phyloP scores from a whole-genome alignment of 1,140 invertebrate genomes.

The Tribolium castaneum region DNA sequence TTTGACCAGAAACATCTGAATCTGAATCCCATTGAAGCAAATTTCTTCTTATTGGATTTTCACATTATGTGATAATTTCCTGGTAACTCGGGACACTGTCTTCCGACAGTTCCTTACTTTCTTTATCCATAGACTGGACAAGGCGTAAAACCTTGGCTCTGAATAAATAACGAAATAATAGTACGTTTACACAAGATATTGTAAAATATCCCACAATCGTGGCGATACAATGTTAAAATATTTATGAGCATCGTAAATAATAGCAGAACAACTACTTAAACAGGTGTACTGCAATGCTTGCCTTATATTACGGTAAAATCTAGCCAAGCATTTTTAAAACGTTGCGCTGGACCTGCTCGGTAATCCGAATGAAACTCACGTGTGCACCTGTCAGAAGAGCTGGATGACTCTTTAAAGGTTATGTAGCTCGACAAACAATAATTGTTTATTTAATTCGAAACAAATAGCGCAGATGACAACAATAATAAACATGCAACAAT shows the following conservation, averaged over 20 bases:
- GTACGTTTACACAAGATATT: neutral
- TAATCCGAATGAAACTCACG: constrained; percentile 30
- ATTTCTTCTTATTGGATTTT: no score
- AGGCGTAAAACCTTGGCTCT: no score
- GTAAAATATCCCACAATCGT: constrained; percentile 17
- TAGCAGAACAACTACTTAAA: constrained; percentile 24
- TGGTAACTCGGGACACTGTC: no score
- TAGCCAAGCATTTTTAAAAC: constrained; percentile 25
- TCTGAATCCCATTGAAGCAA: no score
- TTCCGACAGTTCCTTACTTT: no score
- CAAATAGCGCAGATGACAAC: constrained; percentile 8
- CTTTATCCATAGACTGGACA: no score
- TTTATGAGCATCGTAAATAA: constrained; percentile 28
- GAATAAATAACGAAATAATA: neutral
- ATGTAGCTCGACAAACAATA: constrained; percentile 15
- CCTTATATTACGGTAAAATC: constrained; percentile 31
- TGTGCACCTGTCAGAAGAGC: constrained; percentile 39
- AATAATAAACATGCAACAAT: neutral
- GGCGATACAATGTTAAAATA: constrained; percentile 4
- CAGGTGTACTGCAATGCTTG: constrained; percentile 30
- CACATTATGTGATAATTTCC: no score
- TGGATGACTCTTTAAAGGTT: constrained; percentile 38
- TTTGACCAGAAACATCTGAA: no score
- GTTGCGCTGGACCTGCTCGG: constrained; percentile 38
- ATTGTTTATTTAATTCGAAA: constrained; percentile 32